phyloP scores from a whole-genome alignment of 2,113 vertebrate genomes.

The Corvus moneduloides region DNA sequence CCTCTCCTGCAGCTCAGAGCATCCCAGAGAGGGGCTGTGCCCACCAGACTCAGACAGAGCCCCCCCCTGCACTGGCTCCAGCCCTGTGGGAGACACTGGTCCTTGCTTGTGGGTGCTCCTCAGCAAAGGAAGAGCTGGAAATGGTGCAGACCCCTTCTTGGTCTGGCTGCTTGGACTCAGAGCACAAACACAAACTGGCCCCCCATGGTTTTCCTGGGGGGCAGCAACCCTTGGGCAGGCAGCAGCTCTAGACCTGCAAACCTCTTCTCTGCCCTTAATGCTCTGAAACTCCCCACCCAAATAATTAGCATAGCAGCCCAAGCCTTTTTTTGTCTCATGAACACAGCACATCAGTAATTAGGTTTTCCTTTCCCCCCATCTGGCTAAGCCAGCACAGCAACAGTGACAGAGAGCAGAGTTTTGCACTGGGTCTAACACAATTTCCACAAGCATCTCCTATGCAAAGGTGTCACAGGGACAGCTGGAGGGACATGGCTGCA shows the following conservation, averaged over 20 bases:
- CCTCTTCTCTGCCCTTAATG: neutral
- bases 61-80: too few relatives aligned
- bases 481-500: neutral
- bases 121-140: neutral
- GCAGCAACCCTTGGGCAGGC: neutral
- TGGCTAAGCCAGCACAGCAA: neutral
- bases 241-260: neutral
- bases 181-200: neutral
- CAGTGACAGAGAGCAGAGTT: neutral
- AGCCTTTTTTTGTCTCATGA: neutral
- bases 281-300: neutral
- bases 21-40: neutral
- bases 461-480: neutral
- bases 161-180: neutral
- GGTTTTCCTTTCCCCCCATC: neutral
- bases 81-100: neutral
- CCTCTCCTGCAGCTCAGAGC: neutral
- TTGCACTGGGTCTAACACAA: neutral
- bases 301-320: neutral
- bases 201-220: neutral
- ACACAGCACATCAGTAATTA: neutral
- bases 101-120: neutral
- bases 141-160: neutral
- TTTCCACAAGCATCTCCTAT: rapidly evolving
- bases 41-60: neutral